Conservation (phyloP, 2,888 invertebrate genomes). For the Aromia moschata region DNA sequence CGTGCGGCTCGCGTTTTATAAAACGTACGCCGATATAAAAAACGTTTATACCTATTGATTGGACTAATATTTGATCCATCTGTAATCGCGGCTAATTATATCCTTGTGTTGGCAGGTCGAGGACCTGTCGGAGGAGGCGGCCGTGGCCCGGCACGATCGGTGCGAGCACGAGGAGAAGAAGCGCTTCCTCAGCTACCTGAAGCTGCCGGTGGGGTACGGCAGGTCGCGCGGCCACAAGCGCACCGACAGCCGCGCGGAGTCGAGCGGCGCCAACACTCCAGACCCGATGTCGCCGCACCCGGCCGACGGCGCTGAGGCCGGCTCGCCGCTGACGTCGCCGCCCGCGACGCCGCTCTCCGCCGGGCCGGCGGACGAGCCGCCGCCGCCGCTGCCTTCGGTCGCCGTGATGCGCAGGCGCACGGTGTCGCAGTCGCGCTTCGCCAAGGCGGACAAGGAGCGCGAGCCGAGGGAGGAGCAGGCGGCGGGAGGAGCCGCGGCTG, state of each 20-base stretch:
- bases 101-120: constrained; percentile 67
- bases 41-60: too few species aligned
- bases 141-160: constrained; percentile 76
- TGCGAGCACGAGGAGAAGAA: constrained; percentile 84
- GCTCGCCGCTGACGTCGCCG: constrained; percentile 61
- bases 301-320: constrained; percentile 60
- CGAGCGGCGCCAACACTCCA: constrained; percentile 79
- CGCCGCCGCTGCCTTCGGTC: constrained; percentile 52
- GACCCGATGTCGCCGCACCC: constrained; percentile 71
- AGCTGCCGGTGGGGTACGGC: constrained; percentile 59
- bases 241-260: constrained; percentile 74
- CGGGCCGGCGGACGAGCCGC: constrained; percentile 25
- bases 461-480: constrained; percentile 24
- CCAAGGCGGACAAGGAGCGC: constrained; percentile 48
- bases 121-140: constrained; percentile 81
- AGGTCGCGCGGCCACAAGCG: constrained; percentile 71
- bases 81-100: not conserved
- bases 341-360: constrained; percentile 64
- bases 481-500: constrained; percentile 46
- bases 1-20: too few species aligned
- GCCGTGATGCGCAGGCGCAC: constrained; percentile 62
- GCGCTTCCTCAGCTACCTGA: constrained; percentile 72
- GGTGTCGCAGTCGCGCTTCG: constrained; percentile 65
- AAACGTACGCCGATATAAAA: too few species aligned
- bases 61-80: too few species aligned